Conservation (phyloP, 2,888 invertebrate genomes). For the Meiosimyza decipiens region DNA sequence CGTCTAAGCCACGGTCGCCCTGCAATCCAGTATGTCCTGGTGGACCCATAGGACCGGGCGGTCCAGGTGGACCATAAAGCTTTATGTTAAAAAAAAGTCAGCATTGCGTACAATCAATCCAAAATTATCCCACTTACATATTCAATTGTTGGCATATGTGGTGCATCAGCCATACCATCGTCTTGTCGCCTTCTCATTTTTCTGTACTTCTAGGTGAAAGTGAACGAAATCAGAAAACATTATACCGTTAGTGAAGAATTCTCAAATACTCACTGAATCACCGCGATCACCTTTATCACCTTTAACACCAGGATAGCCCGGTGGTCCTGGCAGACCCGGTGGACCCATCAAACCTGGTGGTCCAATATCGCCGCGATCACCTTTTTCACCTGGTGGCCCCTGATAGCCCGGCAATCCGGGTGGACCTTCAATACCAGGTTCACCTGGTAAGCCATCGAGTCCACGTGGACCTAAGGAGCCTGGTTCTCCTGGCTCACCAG, state of each 20-base stretch:
- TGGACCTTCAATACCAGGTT: slow-evolving; percentile 87
- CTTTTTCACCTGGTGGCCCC: slow-evolving; percentile 89
- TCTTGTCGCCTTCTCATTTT: slow-evolving; percentile 68
- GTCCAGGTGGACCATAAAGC: slow-evolving; percentile 74
- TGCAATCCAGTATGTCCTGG: slow-evolving; percentile 70
- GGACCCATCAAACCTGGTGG: slow-evolving; percentile 95
- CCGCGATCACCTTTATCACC: slow-evolving; percentile 94
- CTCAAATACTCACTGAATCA: slow-evolving; percentile 82
- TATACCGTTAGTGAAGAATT: not conserved
- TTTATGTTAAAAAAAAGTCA: slow-evolving; percentile 46
- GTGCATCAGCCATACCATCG: slow-evolving; percentile 67
- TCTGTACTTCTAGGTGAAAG: slow-evolving; percentile 61
- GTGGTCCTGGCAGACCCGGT: slow-evolving; percentile 84
- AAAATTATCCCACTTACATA: slow-evolving; percentile 58
- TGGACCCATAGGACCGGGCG: slow-evolving; percentile 76
- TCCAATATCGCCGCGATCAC: slow-evolving; percentile 84
- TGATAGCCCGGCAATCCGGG: slow-evolving; percentile 81
- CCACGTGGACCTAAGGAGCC: slow-evolving; percentile 83
- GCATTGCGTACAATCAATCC: not conserved
- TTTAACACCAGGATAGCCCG: slow-evolving; percentile 88
- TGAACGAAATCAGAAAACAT: slow-evolving; percentile 34
- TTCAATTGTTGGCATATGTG: slow-evolving; percentile 66
- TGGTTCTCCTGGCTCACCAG: slow-evolving; percentile 81
- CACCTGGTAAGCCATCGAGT: slow-evolving; percentile 79
- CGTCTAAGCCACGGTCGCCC: slow-evolving; percentile 77